phyloP scores from a whole-genome alignment of 2,113 vertebrate genomes.

The Sisor rabdophorus region DNA sequence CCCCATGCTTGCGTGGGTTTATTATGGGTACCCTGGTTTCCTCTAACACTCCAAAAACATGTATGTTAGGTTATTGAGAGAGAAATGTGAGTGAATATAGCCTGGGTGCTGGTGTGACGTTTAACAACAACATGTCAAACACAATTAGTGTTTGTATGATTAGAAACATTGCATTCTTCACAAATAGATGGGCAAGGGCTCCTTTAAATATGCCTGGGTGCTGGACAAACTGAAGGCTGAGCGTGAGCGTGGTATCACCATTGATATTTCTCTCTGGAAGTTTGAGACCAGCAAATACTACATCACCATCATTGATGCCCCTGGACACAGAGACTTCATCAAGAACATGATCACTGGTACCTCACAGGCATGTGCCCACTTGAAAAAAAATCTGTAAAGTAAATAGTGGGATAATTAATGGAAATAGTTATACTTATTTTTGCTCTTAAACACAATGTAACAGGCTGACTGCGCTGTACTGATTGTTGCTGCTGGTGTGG shows the following conservation, averaged over 20 bases:
- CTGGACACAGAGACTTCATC: constrained; percentile 80
- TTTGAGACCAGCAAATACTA: constrained; percentile 75
- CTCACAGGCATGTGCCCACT: constrained; percentile 62
- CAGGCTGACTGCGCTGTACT: constrained; percentile 77
- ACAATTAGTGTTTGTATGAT: too few relatives aligned
- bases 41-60: too few relatives aligned
- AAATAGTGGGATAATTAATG: neutral
- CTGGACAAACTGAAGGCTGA: constrained; percentile 79
- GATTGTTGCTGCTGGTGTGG: constrained; percentile 73
- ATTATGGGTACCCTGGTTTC: too few relatives aligned
- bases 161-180: neutral
- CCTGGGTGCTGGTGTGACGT: too few relatives aligned
- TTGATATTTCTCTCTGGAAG: constrained; percentile 80
- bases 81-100: too few relatives aligned
- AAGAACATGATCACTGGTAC: constrained; percentile 85
- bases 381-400: neutral
- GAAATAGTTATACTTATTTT: neutral
- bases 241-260: constrained; percentile 78
- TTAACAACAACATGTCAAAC: too few relatives aligned
- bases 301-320: constrained; percentile 77
- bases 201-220: constrained; percentile 82
- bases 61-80: too few relatives aligned
- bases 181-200: constrained; percentile 77
- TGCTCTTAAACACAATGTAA: neutral
- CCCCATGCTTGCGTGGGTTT: too few relatives aligned